Evolutionary conservation across 2,888 invertebrate genomes (phyloP), one percentile per base, ranked within the genome.

Genomic region (Schizaphis graminum): DNA sequence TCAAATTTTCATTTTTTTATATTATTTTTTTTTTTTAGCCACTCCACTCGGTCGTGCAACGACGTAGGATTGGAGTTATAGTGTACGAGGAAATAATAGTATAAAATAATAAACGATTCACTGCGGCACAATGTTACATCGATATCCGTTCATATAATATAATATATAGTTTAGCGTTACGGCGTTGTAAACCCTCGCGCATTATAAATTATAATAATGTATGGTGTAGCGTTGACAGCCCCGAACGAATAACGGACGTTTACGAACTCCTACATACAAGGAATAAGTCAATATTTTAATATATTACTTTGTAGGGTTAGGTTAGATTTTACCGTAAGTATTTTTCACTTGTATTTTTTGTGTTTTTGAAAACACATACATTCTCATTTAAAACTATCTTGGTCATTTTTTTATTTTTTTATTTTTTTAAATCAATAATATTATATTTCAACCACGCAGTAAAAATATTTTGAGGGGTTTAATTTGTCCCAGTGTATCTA

Each of bases 201-300:
- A 86, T 86, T 47, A 86, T 86, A 86, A 86, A 86, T 87, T 87
- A 87, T 53, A 85, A 85, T 44, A 85, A 85, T 85, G 44, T 85
- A 87, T 47, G 87, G 87, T 87, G n/a, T 87, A 87, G 53, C 87
- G 87, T 87, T 87, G 87, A 87, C 87, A 87, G 49, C 77, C 3
- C 77, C 77, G 21, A 77, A 77, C 77, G 35, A 44, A 11, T 28
- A 86, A 86, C 44, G 44, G 86, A 44, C 28, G 47, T 49, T 47
- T 47, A 44, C 85, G 26, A 44, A 85, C 85, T 85, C 11, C 85
- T 85, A 44, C n/a, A 26, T 41, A 84, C 13, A 85, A 85, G 44
- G 26, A 44, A 85, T 85, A 85, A 44, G 85, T 77, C 77, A 77
- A 77, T 77, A 77, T 35, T 77, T 77, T 77, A 77, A 77, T 77